A percentile compares a stretch with the other conserved stretches of the same genome.
These are phyloP conservation scores for Natator depressus DNA, from an alignment of 2,113 vertebrate genomes.

Conservation along the genomic window DNA sequence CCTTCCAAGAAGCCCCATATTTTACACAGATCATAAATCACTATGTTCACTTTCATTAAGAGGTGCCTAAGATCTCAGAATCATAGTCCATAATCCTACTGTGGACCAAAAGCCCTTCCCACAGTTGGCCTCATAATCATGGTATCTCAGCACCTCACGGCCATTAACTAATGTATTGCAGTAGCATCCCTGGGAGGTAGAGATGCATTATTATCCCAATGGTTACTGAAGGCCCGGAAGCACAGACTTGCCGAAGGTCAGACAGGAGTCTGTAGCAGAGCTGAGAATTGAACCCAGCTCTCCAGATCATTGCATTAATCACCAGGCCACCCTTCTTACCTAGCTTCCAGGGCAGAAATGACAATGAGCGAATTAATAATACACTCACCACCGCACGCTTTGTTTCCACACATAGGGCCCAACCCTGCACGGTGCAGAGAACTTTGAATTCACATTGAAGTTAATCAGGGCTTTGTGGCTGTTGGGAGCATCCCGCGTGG, in stretches of 20 bases:
- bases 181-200: fast-evolving
- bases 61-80: background rate
- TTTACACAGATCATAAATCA: background rate
- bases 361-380: background rate
- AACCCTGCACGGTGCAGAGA: background rate
- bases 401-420: background rate
- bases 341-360: background rate
- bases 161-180: background rate
- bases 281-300: background rate
- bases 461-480: background rate
- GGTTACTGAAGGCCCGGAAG: background rate
- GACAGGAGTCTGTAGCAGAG: background rate
- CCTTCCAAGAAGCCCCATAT: background rate
- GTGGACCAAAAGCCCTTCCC: background rate
- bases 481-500: background rate
- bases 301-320: background rate
- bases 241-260: background rate
- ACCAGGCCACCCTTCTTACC: background rate
- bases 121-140: fast-evolving
- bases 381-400: background rate
- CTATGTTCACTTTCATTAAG: background rate
- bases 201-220: background rate
- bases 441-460: background rate
- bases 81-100: background rate
- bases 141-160: background rate